A percentile compares a stretch with the other conserved stretches of the same genome.
These are phyloP conservation scores for Myotis yumanensis DNA, from an alignment of 2,113 vertebrate genomes.

Conservation along the genomic window DNA sequence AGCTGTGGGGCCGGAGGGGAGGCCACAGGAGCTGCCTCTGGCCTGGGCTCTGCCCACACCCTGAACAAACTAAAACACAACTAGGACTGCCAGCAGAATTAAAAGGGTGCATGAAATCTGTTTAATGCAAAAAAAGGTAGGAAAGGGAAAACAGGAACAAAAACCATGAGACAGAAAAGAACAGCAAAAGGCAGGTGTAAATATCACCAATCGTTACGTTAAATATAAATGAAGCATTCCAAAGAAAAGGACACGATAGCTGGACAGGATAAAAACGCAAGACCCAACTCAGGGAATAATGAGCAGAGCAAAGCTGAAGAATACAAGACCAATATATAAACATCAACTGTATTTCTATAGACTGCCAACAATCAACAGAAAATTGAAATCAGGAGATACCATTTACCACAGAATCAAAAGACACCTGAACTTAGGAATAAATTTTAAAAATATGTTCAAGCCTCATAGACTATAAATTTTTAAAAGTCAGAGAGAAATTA, in stretches of 20 bases:
- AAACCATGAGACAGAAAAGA: accelerated
- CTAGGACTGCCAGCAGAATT: neutral
- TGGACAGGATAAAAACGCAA: neutral
- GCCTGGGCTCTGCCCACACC: neutral
- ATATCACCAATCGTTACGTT: accelerated
- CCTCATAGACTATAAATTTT: neutral
- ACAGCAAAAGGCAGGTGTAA: neutral
- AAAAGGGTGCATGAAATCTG: neutral
- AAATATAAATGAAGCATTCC: accelerated
- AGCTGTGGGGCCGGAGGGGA: neutral
- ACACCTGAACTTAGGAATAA: neutral
- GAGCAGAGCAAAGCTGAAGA: neutral
- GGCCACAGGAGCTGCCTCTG: neutral
- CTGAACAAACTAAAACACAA: neutral
- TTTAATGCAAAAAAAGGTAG: neutral
- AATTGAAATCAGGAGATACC: neutral
- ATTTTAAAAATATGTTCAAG: neutral
- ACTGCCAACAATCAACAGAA: neutral
- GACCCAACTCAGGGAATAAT: neutral
- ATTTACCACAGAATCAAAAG: neutral
- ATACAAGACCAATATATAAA: neutral
- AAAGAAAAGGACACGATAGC: accelerated
- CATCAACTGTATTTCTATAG: neutral
- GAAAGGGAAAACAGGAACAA: neutral
- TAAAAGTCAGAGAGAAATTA: neutral